Evolutionary conservation across 2,888 invertebrate genomes (phyloP).

Genomic region (Agonopterix subpropinquella): DNA sequence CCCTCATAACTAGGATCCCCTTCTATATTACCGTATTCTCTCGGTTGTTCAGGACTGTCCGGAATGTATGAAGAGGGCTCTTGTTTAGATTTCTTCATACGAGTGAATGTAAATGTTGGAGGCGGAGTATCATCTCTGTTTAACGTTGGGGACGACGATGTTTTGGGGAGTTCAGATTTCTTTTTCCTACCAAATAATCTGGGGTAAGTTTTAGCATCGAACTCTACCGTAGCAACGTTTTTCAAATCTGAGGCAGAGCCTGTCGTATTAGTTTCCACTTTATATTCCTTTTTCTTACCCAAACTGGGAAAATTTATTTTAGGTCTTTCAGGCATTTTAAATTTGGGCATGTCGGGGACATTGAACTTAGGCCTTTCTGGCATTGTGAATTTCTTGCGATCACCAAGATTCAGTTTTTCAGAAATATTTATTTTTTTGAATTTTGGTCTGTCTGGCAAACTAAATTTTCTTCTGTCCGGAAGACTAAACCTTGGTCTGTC

Average conservation of each 20-base stretch:
- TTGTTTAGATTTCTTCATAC: constrained; percentile 74
- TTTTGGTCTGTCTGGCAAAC: constrained; percentile 78
- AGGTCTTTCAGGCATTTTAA: constrained; percentile 75
- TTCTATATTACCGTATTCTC: constrained; percentile 66
- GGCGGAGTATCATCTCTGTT: constrained; percentile 77
- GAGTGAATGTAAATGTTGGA: constrained; percentile 79
- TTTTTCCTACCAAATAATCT: constrained; percentile 78
- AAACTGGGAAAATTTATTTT: constrained; percentile 79
- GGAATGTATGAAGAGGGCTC: constrained; percentile 55
- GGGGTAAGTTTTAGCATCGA: constrained; percentile 87
- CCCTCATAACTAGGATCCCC: constrained; percentile 39
- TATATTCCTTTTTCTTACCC: constrained; percentile 67
- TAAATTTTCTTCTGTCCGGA: constrained; percentile 79
- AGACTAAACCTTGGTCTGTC: constrained; percentile 74
- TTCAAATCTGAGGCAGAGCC: constrained; percentile 52
- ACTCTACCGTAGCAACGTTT: constrained; percentile 77
- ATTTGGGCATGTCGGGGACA: constrained; percentile 73
- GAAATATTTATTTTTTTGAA: constrained; percentile 67
- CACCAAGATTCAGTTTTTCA: constrained; percentile 72
- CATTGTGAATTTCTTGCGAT: constrained; percentile 77
- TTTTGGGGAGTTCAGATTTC: constrained; percentile 56
- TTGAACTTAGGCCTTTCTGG: constrained; percentile 75
- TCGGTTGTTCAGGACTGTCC: constrained; percentile 58
- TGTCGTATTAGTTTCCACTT: constrained; percentile 45
- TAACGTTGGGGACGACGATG: constrained; percentile 69